Percentiles rank a stretch among this genome's conserved stretches.
These are phyloP conservation scores for Nomada fucata DNA, from an alignment of 2,888 invertebrate genomes.

Conservation along the genomic window DNA sequence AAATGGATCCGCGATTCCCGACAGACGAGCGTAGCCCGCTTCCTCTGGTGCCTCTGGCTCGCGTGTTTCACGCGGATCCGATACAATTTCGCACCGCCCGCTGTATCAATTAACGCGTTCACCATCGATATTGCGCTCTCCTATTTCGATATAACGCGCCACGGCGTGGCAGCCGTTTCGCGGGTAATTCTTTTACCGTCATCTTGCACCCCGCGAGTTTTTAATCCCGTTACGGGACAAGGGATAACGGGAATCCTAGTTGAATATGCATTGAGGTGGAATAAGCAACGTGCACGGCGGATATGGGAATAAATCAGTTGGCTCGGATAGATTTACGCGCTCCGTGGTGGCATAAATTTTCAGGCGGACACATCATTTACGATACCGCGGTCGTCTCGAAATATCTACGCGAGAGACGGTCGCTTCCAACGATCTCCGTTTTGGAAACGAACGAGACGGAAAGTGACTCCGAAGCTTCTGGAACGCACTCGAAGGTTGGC, in stretches of 20 bases:
- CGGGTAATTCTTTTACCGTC: constrained; percentile 21
- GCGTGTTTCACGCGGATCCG: neutral
- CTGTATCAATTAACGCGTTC: constrained; percentile 42
- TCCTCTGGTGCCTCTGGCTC: neutral
- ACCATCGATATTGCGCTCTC: constrained; percentile 11
- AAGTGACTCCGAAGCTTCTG: neutral
- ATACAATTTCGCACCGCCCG: constrained; percentile 24
- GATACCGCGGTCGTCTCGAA: neutral
- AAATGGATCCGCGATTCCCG: neutral
- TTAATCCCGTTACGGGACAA: neutral
- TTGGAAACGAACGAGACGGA: neutral
- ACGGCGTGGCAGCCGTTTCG: constrained; percentile 13
- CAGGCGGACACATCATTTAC: constrained; percentile 28
- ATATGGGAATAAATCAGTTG: constrained; percentile 47
- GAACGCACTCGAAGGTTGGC: neutral
- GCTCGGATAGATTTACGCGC: constrained; percentile 12
- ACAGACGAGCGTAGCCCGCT: neutral
- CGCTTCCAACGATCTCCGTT: too few relatives aligned
- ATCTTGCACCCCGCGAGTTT: neutral
- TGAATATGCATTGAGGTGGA: constrained; percentile 52
- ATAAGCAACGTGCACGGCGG: constrained; percentile 40
- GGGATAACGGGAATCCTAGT: constrained; percentile 15
- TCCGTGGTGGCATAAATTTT: constrained; percentile 30
- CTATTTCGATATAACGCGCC: constrained; percentile 30
- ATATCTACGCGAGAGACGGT: neutral